Evolutionary conservation across 2,888 invertebrate genomes (phyloP), one percentile per base, ranked within the genome.

Genomic region (Luperina testacea): DNA sequence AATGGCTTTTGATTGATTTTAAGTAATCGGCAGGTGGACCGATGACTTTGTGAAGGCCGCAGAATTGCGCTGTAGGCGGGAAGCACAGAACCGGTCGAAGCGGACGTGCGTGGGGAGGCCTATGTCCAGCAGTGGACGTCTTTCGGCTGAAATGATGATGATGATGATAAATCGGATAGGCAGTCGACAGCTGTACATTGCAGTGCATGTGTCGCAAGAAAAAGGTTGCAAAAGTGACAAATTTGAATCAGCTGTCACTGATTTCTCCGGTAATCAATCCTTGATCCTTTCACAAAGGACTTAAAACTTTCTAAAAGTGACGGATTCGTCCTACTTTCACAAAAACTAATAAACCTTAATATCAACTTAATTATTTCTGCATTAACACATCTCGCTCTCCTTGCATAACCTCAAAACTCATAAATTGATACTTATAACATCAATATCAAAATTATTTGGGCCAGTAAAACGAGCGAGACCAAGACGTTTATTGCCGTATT

Each of bases 361-460:
- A 24, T 15, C 4, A 51, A 72, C 38, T n/a, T 71, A 57, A 57
- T 80, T 72, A 78, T 61, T 59, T 67, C 59, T 65, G 51, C 15
- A 77, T 42, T 20, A 45, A 75, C 59, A 76, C 77, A 76, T 38
- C 72, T 69, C 59, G 70, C 32, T 77, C 63, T 72, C 59, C 53
- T 81, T 77, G 57, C 75, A 75, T 71, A 77, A 78, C 81, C 67
- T 78, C 76, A 59, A 63, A 67, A 67, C 73, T 79, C 81, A 71
- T 87, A 85, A 87, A 78, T 24, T 63, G 59, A 65, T 79, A 81
- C 79, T 74, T 77, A 48, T 48, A 48, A 48, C 74, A 78, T 63
- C 20, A 72, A 87, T 86, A 87, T 87, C 85, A 82, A 84, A 74
- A 76, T 85, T 80, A 88, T 83, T 80, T 78, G 72, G 72, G 74